Percentiles rank a stretch among this genome's conserved stretches.
Evolutionary conservation across 2,888 invertebrate species (phyloP).

Genomic region (Coleophora deauratella): DNA sequence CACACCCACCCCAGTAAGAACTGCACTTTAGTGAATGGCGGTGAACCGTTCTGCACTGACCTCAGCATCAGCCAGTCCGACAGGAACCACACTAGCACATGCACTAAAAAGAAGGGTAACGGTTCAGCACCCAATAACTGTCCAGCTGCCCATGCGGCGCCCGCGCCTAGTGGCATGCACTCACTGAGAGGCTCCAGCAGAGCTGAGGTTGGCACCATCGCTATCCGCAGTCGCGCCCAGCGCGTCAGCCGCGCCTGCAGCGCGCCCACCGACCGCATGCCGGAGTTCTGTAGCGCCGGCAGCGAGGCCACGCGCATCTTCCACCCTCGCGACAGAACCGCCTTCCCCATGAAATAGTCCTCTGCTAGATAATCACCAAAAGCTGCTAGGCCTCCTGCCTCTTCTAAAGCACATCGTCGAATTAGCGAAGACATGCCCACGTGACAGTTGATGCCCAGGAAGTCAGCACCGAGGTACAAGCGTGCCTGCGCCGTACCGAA

Average conservation of each 20-base stretch:
- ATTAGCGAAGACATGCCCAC: conserved; percentile 99
- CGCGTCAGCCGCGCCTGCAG: conserved; percentile 89
- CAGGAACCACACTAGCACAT: conserved; percentile 95
- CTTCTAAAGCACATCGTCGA: conserved; percentile 90
- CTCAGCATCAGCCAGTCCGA: conserved; percentile 95
- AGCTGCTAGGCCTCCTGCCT: conserved; percentile 90
- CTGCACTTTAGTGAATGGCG: conserved; percentile 96
- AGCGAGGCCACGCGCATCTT: conserved; percentile 91
- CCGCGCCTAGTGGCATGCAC: conserved; percentile 94
- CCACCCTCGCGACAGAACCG: conserved; percentile 91
- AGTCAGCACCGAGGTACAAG: conserved; percentile 94
- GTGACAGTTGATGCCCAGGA: conserved; percentile 95
- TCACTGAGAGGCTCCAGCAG: conserved; percentile 96
- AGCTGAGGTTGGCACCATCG: conserved; percentile 95
- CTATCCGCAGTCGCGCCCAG: conserved; percentile 96
- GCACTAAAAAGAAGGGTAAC: conserved; percentile 92
- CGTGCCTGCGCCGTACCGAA: conserved; percentile 98
- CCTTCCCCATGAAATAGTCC: conserved; percentile 97
- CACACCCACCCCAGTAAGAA: conserved; percentile 96
- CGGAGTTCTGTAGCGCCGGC: conserved; percentile 97
- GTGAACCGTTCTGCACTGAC: conserved; percentile 91
- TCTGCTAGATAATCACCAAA: conserved; percentile 98
- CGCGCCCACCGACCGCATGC: conserved; percentile 86
- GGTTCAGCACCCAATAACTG: conserved; percentile 91
- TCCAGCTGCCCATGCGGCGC: conserved; percentile 90